Evolutionary conservation across 2,113 vertebrate genomes (phyloP), one percentile per base, ranked within the genome.

Genomic region (Rana temporaria): DNA sequence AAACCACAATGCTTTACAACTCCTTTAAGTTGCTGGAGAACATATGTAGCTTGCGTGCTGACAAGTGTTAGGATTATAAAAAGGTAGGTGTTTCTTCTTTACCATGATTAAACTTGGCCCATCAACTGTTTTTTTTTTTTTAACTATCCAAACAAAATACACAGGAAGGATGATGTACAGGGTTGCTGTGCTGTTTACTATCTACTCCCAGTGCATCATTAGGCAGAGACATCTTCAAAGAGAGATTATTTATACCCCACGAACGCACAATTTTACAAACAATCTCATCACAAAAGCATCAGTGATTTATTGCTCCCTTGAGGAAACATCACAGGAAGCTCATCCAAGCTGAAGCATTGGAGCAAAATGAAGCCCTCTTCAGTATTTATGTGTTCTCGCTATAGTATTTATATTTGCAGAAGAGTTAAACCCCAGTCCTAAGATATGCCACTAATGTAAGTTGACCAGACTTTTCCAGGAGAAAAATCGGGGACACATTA

Each of bases 221-320:
- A 73, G 22, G 53, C 70, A 55, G 20, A 55, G 48, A 71, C 69
- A 55, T 71, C 69, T 71, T 70, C 42, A 71, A 71, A 73, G 53
- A 73, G 53, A 73, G 18, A 17, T 72, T 17, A 73, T 73, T 73
- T 57, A 73, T 57, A 57, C 70, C 53, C 70, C 53, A 30, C 19
- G 69, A 73, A 73, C 8, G 57, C 24, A 73, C 55, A 73, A 55
- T 34, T 73, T 73, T 57, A 73, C 53, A 73, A 73, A 73, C 70
- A 57, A 73, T 73, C 32, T 57, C 70, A 71, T 17, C 48, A 71
- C 24, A 11, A 57, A 57, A 18, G 17, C 56, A 57, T 72, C 24
- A 30, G 70, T 56, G 70, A 72, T 73, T 57, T 73, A 73, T 73
- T 57, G 19, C 53, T 73, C 70, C 24, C 69, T 17, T 16, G 52